phyloP scores from a whole-genome alignment of 2,113 vertebrate species.

The Coptodon rendalli region DNA sequence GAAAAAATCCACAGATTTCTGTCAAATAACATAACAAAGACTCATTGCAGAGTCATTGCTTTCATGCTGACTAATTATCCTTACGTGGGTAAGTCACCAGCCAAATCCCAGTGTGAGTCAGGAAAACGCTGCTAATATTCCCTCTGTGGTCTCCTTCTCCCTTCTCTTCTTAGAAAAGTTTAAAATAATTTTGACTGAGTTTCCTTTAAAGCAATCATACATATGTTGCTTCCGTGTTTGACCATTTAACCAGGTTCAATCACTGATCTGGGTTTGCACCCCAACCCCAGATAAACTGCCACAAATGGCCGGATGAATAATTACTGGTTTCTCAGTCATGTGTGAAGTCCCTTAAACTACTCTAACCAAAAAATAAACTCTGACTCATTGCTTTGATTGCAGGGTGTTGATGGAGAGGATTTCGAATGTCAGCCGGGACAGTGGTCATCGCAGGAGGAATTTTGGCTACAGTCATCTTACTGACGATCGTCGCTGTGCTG shows the following conservation, averaged over 20 bases:
- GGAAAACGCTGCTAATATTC: neutral
- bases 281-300: accelerated
- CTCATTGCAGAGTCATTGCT: neutral
- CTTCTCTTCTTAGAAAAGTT: neutral
- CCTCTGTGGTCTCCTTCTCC: neutral
- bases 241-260: neutral
- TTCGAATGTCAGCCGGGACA: constrained; percentile 99
- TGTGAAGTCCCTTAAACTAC: neutral
- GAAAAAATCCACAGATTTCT: neutral
- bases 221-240: accelerated
- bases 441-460: constrained; percentile 99
- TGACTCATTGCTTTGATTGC: neutral
- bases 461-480: constrained; percentile 92
- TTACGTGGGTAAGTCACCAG: neutral
- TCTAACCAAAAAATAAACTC: accelerated
- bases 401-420: constrained; percentile 89
- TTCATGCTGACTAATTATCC: neutral
- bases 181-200: accelerated
- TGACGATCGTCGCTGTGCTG: constrained; percentile 93
- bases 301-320: accelerated
- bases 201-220: neutral
- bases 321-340: neutral
- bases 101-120: neutral
- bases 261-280: neutral
- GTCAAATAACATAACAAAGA: accelerated